Conservation (phyloP, 1,140 invertebrate species). For the Paraescarpia echinospica region DNA sequence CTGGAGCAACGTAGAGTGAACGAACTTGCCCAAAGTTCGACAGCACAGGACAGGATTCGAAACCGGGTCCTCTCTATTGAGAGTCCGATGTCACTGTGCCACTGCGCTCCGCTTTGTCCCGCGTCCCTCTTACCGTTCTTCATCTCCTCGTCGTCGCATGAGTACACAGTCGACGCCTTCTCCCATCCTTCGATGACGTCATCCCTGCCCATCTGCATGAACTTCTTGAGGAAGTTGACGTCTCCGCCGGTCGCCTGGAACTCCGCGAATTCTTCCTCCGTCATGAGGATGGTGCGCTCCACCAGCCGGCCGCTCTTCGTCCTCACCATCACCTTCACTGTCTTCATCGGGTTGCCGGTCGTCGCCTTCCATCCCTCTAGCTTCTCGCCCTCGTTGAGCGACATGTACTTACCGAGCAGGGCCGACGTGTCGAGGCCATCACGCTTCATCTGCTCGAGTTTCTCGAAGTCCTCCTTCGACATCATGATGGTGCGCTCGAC, state of each 20-base stretch:
- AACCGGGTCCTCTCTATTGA: too few relatives aligned
- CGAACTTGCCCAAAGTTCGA: too few relatives aligned
- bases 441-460: slow-evolving; percentile 39
- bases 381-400: slow-evolving; percentile 42
- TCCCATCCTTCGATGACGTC: slow-evolving; percentile 56
- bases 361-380: slow-evolving; percentile 48
- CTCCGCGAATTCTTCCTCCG: slow-evolving; percentile 53
- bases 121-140: slow-evolving; percentile 38
- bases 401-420: slow-evolving; percentile 47
- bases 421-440: slow-evolving; percentile 42
- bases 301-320: slow-evolving; percentile 54
- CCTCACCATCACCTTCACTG: slow-evolving; percentile 29
- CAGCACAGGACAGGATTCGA: too few relatives aligned
- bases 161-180: slow-evolving; percentile 54
- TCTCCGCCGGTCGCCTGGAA: slow-evolving; percentile 52
- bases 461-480: slow-evolving; percentile 53
- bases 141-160: slow-evolving; percentile 47
- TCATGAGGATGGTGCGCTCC: slow-evolving; percentile 53
- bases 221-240: slow-evolving; percentile 52
- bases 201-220: slow-evolving; percentile 48
- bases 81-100: too few relatives aligned
- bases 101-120: too few relatives aligned
- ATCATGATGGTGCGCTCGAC: slow-evolving; percentile 55
- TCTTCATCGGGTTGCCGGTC: slow-evolving; percentile 45
- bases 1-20: too few relatives aligned